Conservation (phyloP, 2,797 vertebrate genomes). For the Varecia variegata region DNA sequence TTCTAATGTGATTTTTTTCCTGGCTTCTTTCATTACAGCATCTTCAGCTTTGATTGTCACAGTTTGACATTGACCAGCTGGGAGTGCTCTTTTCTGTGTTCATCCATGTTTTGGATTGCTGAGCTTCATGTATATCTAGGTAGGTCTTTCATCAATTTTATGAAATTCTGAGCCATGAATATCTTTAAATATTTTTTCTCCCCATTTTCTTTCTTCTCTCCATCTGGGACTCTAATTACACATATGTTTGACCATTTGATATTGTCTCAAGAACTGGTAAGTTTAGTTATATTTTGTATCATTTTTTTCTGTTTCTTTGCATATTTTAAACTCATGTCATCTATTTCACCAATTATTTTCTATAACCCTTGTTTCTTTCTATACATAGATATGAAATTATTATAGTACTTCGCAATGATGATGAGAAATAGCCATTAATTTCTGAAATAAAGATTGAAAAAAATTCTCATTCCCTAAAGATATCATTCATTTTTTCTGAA, state of each 20-base stretch:
- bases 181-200: background rate
- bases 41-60: background rate
- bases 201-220: background rate
- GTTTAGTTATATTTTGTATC: background rate
- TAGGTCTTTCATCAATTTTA: background rate
- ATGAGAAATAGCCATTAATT: background rate
- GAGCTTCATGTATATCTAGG: background rate
- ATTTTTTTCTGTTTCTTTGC: background rate
- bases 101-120: background rate
- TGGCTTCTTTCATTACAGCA: background rate
- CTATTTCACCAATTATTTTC: background rate
- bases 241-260: background rate
- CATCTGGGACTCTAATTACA: background rate
- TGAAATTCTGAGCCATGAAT: background rate
- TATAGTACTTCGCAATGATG: background rate
- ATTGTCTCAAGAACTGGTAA: background rate
- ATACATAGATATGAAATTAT: background rate
- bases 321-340: background rate
- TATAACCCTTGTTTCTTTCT: background rate
- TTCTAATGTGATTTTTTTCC: background rate
- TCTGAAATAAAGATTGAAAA: background rate
- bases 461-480: no score
- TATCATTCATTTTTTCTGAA: background rate
- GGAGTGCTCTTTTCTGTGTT: background rate
- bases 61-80: background rate